phyloP scores from a whole-genome alignment of 2,888 invertebrate species.

The Scelioninae gen. 1 region DNA sequence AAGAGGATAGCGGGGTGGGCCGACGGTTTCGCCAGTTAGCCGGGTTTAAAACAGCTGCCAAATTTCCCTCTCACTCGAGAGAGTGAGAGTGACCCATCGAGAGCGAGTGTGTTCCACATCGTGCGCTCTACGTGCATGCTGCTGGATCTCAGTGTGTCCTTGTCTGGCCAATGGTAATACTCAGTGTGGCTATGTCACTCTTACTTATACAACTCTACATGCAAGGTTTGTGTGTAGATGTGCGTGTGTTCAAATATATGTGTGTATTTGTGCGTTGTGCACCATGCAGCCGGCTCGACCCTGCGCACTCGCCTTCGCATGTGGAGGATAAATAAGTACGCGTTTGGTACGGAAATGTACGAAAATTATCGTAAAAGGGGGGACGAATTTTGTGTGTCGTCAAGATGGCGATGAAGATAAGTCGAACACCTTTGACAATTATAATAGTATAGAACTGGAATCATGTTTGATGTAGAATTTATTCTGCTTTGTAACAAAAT shows the following conservation, averaged over 20 bases:
- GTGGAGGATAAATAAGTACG: constrained; percentile 30
- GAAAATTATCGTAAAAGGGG: constrained; percentile 41
- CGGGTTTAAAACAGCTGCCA: constrained; percentile 84
- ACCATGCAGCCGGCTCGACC: constrained; percentile 51
- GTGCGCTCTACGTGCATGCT: constrained; percentile 66
- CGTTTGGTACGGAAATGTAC: constrained; percentile 34
- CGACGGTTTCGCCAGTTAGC: constrained; percentile 81
- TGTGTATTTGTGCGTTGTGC: constrained; percentile 31
- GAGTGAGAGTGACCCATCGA: constrained; percentile 84
- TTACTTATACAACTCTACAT: not conserved
- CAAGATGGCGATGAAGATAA: constrained; percentile 45
- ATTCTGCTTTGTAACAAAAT: too few relatives aligned
- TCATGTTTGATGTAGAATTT: too few relatives aligned
- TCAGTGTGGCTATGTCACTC: constrained; percentile 28
- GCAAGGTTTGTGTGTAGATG: not conserved
- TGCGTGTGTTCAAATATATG: constrained; percentile 14
- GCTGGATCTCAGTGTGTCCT: constrained; percentile 50
- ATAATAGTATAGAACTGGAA: too few relatives aligned
- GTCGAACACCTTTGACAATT: constrained; percentile 41
- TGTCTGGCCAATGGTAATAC: constrained; percentile 9
- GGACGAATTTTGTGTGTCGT: constrained; percentile 40
- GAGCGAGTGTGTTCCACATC: constrained; percentile 83
- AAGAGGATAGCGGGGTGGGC: constrained; percentile 67
- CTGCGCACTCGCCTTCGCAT: constrained; percentile 43
- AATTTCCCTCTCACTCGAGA: constrained; percentile 84